A percentile compares a stretch with the other conserved stretches of the same genome.
Conservation (phyloP, 2,113 vertebrate genomes). For the Connochaetes taurinus region DNA sequence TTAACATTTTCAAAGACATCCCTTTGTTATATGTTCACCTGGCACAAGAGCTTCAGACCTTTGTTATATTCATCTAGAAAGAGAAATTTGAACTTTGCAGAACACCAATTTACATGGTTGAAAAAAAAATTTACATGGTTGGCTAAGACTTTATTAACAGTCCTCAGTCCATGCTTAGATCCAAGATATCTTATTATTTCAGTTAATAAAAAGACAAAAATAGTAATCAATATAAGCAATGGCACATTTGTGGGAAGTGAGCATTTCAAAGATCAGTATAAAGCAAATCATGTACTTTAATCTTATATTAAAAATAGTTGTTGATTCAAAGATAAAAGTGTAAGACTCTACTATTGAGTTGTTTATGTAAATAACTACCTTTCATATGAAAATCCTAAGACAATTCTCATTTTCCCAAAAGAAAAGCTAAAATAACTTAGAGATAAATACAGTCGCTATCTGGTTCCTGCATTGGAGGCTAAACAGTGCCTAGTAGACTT, state of each 20-base stretch:
- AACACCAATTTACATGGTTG: not conserved
- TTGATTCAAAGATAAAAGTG: not conserved
- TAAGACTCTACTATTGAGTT: not conserved
- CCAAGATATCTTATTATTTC: not conserved
- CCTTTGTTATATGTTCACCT: not conserved
- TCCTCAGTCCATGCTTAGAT: not conserved
- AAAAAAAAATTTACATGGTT: not conserved
- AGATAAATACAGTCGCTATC: not conserved
- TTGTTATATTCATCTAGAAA: conserved; percentile 1
- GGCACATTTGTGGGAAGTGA: not conserved
- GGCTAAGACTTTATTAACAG: not conserved
- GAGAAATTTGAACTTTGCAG: not conserved
- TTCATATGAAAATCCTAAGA: not conserved
- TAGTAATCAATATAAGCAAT: not conserved
- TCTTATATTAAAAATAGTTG: not conserved
- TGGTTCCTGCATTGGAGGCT: not conserved
- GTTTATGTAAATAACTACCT: not conserved
- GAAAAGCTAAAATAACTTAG: not conserved
- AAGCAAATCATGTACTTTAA: not conserved
- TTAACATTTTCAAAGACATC: not conserved
- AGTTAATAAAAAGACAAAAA: not conserved
- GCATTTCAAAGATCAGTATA: not conserved
- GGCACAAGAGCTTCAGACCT: not conserved
- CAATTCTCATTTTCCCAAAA: not conserved
- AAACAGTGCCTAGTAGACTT: not conserved